These are phyloP conservation scores for Oryctolagus cuniculus DNA, from an alignment of 2,113 vertebrate genomes.

Conservation along the genomic window DNA sequence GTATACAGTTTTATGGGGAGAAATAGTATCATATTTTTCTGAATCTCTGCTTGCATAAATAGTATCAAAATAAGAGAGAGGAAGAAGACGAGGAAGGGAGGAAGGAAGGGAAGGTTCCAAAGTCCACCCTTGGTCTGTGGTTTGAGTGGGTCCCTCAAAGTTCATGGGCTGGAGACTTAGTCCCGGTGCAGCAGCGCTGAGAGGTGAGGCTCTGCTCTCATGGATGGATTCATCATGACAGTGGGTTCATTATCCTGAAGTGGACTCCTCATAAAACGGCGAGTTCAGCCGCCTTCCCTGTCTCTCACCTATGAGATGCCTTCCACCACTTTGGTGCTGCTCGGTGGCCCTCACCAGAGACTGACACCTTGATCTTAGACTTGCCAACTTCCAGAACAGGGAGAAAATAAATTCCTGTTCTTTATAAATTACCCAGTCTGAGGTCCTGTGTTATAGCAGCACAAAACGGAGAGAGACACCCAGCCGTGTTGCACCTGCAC, in stretches of 20 bases:
- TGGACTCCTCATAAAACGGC: background rate
- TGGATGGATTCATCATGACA: too few relatives aligned
- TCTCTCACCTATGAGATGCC: background rate
- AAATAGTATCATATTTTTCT: background rate
- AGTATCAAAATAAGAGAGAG: background rate
- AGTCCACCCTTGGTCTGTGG: accelerated
- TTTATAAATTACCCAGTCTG: background rate
- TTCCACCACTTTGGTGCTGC: background rate
- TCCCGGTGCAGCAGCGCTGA: background rate
- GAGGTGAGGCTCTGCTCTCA: background rate
- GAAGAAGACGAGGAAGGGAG: background rate
- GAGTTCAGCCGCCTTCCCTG: background rate
- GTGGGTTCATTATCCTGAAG: background rate
- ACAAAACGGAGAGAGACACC: background rate
- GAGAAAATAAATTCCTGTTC: too few relatives aligned
- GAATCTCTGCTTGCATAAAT: background rate
- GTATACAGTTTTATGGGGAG: background rate
- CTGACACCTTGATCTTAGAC: background rate
- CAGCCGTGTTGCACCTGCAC: background rate
- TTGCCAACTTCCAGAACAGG: background rate
- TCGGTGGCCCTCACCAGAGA: background rate
- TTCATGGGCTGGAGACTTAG: background rate
- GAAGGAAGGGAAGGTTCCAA: background rate
- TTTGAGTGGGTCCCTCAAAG: background rate
- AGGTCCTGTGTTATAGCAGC: too few relatives aligned